phyloP scores from a whole-genome alignment of 92 coral and sea anemone genomes.

The Epizoanthus rinbou region DNA sequence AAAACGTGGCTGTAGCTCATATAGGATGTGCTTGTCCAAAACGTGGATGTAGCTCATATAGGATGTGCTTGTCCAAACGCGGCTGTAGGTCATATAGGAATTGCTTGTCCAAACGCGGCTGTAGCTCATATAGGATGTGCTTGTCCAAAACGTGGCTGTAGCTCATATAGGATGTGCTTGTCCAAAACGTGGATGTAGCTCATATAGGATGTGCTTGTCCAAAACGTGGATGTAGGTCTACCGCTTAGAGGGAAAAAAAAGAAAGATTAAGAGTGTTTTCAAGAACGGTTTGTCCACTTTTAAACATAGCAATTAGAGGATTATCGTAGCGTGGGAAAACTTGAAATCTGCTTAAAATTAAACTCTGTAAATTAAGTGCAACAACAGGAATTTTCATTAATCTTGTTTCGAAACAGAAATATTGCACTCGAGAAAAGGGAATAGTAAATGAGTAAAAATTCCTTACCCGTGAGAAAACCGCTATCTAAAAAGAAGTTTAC shows the following conservation, averaged over 20 bases:
- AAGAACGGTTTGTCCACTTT: slow-evolving; percentile 14
- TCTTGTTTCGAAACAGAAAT: slow-evolving; percentile 34
- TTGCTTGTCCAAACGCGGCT: no score
- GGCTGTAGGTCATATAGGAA: no score
- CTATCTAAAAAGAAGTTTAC: slow-evolving; percentile 4
- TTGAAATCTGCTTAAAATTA: slow-evolving; percentile 4
- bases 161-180: no score
- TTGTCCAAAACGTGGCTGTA: no score
- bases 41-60: no score
- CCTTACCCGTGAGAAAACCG: slow-evolving; percentile 38
- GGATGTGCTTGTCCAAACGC: no score
- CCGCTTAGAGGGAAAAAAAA: not conserved
- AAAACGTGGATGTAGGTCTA: no score
- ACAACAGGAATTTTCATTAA: not conserved
- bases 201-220: no score
- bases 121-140: no score
- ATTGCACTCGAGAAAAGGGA: slow-evolving; percentile 1
- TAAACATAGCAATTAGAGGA: slow-evolving; percentile 34
- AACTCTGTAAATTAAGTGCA: not conserved
- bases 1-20: no score
- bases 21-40: no score
- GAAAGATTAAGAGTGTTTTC: slow-evolving; percentile 37
- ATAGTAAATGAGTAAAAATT: slow-evolving; percentile 8
- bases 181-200: no score
- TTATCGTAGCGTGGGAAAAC: slow-evolving; percentile 42